A percentile compares a stretch with the other conserved stretches of the same genome.
Evolutionary conservation across 2,113 vertebrate genomes (phyloP).

Genomic region (Rana temporaria): DNA sequence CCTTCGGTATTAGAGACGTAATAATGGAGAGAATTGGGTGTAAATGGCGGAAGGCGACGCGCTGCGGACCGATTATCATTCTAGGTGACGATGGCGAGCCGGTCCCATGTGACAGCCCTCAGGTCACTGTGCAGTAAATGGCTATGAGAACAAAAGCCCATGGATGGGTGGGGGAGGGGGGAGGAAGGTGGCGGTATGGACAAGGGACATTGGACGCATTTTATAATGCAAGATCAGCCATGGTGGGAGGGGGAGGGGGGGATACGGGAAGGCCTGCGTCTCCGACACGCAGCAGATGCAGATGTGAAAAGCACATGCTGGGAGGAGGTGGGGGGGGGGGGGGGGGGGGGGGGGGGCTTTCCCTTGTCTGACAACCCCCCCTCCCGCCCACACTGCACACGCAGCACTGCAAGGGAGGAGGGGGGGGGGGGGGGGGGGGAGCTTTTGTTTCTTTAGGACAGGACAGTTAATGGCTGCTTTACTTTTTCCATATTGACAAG

Average conservation of each 20-base stretch:
- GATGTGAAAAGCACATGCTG: conserved; percentile 17
- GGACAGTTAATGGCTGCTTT: conserved; percentile 55
- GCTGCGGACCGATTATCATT: not conserved
- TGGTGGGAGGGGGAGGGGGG: not conserved
- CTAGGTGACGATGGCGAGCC: not conserved
- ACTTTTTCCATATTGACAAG: conserved; percentile 54
- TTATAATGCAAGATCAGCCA: not conserved
- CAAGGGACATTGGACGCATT: not conserved
- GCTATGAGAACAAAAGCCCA: conserved; percentile 40
- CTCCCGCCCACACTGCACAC: conserved; percentile 48
- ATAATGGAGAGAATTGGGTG: no score
- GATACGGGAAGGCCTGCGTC: not conserved
- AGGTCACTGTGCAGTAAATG: conserved; percentile 39
- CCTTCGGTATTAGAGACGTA: no score
- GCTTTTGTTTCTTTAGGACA: no score
- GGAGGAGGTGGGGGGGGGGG: no score
- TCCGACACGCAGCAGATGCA: not conserved
- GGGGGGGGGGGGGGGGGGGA: no score
- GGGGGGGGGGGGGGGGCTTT: conserved; percentile 14
- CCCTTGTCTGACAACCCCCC: conserved; percentile 27
- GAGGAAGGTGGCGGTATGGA: conserved; percentile 11
- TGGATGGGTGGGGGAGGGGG: conserved; percentile 1
- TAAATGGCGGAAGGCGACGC: not conserved
- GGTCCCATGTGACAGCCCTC: conserved; percentile 28
- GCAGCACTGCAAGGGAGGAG: conserved; percentile 29